A percentile compares a stretch with the other conserved stretches of the same genome.
phyloP scores from a whole-genome alignment of 2,113 vertebrate species.

The Megaceryle maxima region DNA sequence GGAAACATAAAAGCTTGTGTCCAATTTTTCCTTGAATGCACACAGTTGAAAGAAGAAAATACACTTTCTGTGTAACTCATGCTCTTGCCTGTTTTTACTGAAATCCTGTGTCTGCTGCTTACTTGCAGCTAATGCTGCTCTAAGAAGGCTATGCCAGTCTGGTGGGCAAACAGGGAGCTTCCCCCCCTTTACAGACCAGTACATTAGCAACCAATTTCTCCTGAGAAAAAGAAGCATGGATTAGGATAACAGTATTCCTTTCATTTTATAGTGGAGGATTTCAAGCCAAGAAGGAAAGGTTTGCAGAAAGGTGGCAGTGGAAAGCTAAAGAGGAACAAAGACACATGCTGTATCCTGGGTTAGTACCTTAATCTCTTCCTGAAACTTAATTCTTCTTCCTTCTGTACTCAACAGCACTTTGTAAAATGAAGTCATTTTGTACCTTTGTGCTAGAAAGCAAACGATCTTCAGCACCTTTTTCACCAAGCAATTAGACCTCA shows the following conservation, averaged over 20 bases:
- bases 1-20: conserved; percentile 31
- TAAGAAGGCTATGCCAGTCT: background rate
- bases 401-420: background rate
- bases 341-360: background rate
- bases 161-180: background rate
- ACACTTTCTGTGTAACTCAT: background rate
- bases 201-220: background rate
- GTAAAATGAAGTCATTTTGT: background rate
- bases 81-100: background rate
- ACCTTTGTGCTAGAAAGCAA: background rate
- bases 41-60: background rate
- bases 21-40: background rate
- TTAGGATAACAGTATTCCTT: background rate
- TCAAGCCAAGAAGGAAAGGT: background rate
- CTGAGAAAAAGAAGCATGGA: background rate
- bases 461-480: background rate
- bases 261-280: background rate
- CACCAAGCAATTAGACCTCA: background rate
- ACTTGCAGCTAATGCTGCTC: background rate
- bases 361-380: background rate
- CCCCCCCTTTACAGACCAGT: background rate
- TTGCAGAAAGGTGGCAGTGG: background rate
- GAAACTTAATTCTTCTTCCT: background rate
- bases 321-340: background rate
- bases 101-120: background rate